A percentile compares a stretch with the other conserved stretches of the same genome.
Evolutionary conservation across 2,113 vertebrate genomes (phyloP).

Genomic region (Pachyramphus minor): DNA sequence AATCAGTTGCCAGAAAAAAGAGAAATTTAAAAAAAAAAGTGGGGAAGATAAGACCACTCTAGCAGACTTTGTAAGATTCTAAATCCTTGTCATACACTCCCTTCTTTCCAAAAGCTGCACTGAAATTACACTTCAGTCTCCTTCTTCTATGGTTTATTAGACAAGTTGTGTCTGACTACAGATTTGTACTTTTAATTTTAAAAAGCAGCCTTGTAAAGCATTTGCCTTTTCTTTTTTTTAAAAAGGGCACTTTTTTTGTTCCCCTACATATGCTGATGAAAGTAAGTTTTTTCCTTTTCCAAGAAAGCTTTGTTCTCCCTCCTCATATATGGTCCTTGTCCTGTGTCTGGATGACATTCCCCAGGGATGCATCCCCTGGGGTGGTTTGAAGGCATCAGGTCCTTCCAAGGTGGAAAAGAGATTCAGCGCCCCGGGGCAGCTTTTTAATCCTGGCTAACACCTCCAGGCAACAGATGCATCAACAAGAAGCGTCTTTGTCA

Average conservation of each 20-base stretch:
- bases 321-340: neutral
- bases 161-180: neutral
- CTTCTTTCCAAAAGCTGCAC: neutral
- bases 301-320: neutral
- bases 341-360: neutral
- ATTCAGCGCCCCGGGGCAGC: neutral
- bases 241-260: fast-evolving
- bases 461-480: conserved; percentile 52
- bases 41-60: neutral
- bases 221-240: fast-evolving
- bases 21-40: neutral
- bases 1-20: neutral
- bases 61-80: neutral
- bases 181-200: neutral
- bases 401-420: neutral
- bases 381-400: neutral
- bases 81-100: neutral
- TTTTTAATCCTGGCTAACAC: conserved; percentile 49
- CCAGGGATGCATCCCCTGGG: neutral
- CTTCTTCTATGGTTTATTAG: neutral
- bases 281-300: neutral
- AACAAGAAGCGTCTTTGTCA: conserved; percentile 62
- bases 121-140: neutral
- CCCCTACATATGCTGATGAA: neutral
- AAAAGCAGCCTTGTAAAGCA: neutral